Evolutionary conservation across 2,888 invertebrate genomes (phyloP).

Genomic region (Carabus problematicus): DNA sequence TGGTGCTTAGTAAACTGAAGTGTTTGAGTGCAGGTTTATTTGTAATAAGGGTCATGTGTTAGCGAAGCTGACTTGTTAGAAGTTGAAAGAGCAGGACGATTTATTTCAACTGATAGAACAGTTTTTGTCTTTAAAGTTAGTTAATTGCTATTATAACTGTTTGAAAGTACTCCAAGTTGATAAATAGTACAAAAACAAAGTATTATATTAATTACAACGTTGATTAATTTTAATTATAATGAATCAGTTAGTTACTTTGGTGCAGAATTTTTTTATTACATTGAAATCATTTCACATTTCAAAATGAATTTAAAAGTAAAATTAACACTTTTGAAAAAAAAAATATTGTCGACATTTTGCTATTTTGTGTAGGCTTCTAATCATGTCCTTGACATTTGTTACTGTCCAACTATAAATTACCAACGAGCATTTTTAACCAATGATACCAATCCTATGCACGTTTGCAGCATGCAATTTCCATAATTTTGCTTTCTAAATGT

Average conservation of each 20-base stretch:
- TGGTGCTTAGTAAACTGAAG: too few relatives aligned
- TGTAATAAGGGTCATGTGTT: too few relatives aligned
- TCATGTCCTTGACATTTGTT: conserved; percentile 22
- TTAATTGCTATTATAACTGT: too few relatives aligned
- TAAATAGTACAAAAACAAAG: too few relatives aligned
- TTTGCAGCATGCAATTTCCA: conserved; percentile 11
- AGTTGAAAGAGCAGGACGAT: too few relatives aligned
- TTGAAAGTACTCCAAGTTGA: too few relatives aligned
- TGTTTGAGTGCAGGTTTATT: too few relatives aligned
- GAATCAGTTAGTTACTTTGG: not conserved
- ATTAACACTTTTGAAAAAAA: not conserved
- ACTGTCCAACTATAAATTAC: conserved; percentile 1
- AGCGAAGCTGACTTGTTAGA: too few relatives aligned
- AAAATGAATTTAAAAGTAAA: not conserved
- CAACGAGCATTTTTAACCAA: conserved; percentile 19
- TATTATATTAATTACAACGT: not conserved
- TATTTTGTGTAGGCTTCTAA: conserved; percentile 18
- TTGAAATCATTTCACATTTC: not conserved
- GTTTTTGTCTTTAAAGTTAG: too few relatives aligned
- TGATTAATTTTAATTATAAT: not conserved
- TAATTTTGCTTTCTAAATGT: conserved; percentile 28
- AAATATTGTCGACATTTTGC: conserved; percentile 11
- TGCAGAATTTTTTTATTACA: not conserved
- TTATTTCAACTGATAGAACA: too few relatives aligned
- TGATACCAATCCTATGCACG: not conserved